phyloP scores from a whole-genome alignment of 2,888 invertebrate species.

The Epicampocera succincta region DNA sequence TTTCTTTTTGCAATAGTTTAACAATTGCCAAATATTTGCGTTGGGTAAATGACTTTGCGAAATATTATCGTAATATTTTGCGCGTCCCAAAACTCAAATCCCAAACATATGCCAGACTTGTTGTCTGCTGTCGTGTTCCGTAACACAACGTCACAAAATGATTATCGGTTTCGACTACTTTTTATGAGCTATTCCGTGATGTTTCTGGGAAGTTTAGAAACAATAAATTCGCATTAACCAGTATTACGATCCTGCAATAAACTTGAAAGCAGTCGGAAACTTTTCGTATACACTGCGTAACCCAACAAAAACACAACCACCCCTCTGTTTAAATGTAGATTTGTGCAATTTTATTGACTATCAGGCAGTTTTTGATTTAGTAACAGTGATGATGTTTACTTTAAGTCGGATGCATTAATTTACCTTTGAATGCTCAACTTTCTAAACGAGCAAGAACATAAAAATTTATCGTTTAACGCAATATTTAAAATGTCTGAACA shows the following conservation, averaged over 20 bases:
- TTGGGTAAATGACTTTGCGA: background rate
- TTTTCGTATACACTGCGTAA: no score
- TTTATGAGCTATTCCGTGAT: no score
- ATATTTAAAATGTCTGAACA: conserved; percentile 1
- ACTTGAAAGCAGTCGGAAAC: no score
- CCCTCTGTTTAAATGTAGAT: conserved; percentile 14
- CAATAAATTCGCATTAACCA: no score
- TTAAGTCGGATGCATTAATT: conserved; percentile 22
- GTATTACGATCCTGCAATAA: no score
- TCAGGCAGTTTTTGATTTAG: conserved; percentile 32
- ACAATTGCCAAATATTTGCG: conserved; percentile 26
- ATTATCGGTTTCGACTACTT: no score
- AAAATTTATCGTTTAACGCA: conserved; percentile 22
- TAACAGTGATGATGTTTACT: conserved; percentile 48
- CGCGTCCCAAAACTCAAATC: no score
- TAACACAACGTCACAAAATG: no score
- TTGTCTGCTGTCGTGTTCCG: no score
- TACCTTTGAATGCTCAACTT: background rate
- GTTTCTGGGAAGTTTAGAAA: no score
- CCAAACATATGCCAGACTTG: no score
- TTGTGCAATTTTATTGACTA: conserved; percentile 34
- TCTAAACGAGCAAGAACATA: conserved; percentile 4
- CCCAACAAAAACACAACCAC: background rate
- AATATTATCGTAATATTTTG: no score
- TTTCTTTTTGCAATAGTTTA: conserved; percentile 27